Base-by-base conservation (phyloP, 2,888 invertebrate genomes). In the Leucozona laternaria region DNA sequence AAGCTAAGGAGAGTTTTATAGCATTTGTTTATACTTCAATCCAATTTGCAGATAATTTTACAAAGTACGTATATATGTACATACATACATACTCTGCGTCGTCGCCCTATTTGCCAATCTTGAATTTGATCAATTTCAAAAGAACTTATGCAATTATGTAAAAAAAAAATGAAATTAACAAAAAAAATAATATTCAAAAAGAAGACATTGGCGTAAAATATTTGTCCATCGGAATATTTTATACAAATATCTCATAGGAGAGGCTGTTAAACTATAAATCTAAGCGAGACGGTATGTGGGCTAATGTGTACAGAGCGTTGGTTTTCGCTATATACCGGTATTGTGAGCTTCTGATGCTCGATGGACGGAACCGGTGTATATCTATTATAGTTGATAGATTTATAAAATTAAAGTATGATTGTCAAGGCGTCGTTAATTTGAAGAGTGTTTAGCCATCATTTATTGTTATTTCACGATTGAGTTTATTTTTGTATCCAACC, bases 341-440 rank as follows among this genome's bases (percentile, higher is more conserved):
- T 20, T 62, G 45, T 25, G 13, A 53, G 20, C 28, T 28, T 15
- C 10, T 40, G 40, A 2, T 40, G 28, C 2, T 34, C 53, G 31
- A 4, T 28, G 10, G 57, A 79, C 55, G 57, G 57, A 8, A 40
- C 75, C 50, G 57, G 71, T 79, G 70, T 40, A 13, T 75, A 31
- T n/a, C n/a, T n/a, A n/a, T n/a, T n/a, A n/a, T 40, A 70, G 37
- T 70, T 57, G 70, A 79, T 73, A 75, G 40, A 57, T 79, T 45
- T 45, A 68, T 50, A 75, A 75, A 83, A 70, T 43, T 73, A 40
- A 45, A 55, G 43, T 17, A 34, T 50, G 72, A 75, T 70, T 80
- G 70, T 55, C 55, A 81, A 64, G 81, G 60, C 50, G 64, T 34
- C 50, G 77, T 64, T 64, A 71, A 81, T 77, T 75, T 79, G 31